Percentiles rank a stretch among this genome's conserved stretches.
Conservation (phyloP, 2,113 vertebrate species). For the Thamnaconus septentrionalis region DNA sequence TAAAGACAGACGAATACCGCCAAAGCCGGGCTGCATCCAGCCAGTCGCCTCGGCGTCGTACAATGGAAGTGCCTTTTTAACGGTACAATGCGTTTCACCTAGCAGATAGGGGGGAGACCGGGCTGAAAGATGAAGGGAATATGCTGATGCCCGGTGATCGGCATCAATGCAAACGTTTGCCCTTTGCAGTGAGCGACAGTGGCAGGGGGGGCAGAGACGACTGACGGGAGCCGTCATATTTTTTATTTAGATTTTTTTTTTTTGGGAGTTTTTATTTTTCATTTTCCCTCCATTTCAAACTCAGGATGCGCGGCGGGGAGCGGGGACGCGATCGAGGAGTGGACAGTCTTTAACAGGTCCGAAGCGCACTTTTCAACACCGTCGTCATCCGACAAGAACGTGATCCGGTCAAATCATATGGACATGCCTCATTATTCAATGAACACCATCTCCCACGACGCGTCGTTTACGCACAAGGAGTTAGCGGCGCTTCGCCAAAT, state of each 20-base stretch:
- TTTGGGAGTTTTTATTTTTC: too few species aligned
- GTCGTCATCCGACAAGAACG: slow-evolving; percentile 82
- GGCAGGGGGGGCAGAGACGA: slow-evolving; percentile 54
- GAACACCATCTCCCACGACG: slow-evolving; percentile 90
- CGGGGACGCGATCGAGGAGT: slow-evolving; percentile 82
- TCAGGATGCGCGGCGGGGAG: slow-evolving; percentile 81
- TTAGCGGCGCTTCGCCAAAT: slow-evolving; percentile 81
- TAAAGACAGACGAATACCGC: slow-evolving; percentile 90
- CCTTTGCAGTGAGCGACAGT: slow-evolving; percentile 67
- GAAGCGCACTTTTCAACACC: slow-evolving; percentile 87
- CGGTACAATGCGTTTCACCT: slow-evolving; percentile 95
- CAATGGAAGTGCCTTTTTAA: slow-evolving; percentile 88
- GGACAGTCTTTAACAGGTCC: slow-evolving; percentile 87
- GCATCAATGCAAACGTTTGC: slow-evolving; percentile 87
- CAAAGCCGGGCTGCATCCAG: slow-evolving; percentile 83
- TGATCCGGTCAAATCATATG: slow-evolving; percentile 94
- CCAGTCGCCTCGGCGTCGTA: slow-evolving; percentile 86
- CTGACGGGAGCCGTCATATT: slow-evolving; percentile 4
- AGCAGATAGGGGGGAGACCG: slow-evolving; percentile 94
- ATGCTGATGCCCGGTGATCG: slow-evolving; percentile 87
- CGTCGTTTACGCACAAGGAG: slow-evolving; percentile 88
- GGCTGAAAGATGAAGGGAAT: slow-evolving; percentile 81
- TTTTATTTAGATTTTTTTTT: too few species aligned
- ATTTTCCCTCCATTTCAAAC: slow-evolving; percentile 54
- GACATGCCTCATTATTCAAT: slow-evolving; percentile 95